Base-by-base conservation (phyloP, 2,113 vertebrate species). In the Rousettus leschenaultii region DNA sequence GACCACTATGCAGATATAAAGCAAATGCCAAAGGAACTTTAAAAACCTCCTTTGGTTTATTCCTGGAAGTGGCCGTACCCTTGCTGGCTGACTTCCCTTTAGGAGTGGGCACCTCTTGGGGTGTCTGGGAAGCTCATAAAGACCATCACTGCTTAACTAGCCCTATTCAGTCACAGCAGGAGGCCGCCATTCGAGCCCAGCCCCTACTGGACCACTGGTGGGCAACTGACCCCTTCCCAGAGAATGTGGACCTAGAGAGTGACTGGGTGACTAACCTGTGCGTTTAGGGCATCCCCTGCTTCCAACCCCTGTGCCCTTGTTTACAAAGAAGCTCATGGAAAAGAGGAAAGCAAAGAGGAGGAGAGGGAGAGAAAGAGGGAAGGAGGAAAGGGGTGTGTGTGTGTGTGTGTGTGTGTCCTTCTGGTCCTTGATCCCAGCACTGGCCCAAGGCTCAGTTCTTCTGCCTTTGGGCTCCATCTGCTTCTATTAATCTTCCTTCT, bases 21-120 rank as follows among this genome's bases (percentile, higher is more conserved):
- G 38, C 0, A 26, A 18, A 15, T 0, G 3, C 2, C 21, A 15
- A 24, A 22, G 65, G 38, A 78, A 48, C 13, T n/a, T 1, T 3
- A 43, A 45, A 53, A 30, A 10, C 86, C 26, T 59, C n/a, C 18
- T 43, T 63, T 10, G 75, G n/a, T 30, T 59, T 59, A 1, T 24
- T 77, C 35, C 68, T 45, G 10, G 59, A 71, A 57, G 59, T 6
- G 18, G 59, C 33, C 51, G 19, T 43, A 0, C 13, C 10, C 53
- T 40, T 13, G 53, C 30, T 19, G 7, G 48, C 3, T 21, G 79
- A 48, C 18, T 45, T 63, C 55, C 26, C 43, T 6, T 28, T 22
- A 18, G 43, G 59, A 26, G 7, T 0, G 53, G 33, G 15, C 1
- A 19, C 38, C 26, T 35, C 38, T 2, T 7, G 43, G 61, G 59